Evolutionary conservation across 2,888 invertebrate genomes (phyloP), one percentile per base, ranked within the genome.

Genomic region (Parthenolecanium corni): DNA sequence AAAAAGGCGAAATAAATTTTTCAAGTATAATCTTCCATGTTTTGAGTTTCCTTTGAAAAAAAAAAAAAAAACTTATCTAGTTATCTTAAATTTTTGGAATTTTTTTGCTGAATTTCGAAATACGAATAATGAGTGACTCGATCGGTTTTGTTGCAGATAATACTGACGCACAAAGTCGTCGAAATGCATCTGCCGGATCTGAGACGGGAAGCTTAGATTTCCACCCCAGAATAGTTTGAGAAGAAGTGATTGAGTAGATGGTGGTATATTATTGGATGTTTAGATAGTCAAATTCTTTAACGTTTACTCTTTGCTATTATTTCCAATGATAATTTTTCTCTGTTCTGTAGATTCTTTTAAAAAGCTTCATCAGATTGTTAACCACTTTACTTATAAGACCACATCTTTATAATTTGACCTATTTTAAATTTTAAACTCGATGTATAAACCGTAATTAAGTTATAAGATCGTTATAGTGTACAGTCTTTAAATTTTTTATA

Each of bases 391-490:
- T 54, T 54, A 42, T 54, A 42, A 54, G 38, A 21, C 40, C 52
- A 40, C 40, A 54, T 54, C 54, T 24, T 44, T 16, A 44, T 44
- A 16, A 44, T 18, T 54, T 54, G 38, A 38, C 20, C 38, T 54
- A 54, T 54, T 40, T 36, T 52, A 52, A 52, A 52, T 52, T 54
- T 54, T 42, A 42, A 54, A 54, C 54, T 54, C 54, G 31, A 4
- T 31, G 31, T 31, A 31, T 6, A 31, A 31, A 31, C 31, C 31
- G 31, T 31, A 31, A 31, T 31, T 31, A 31, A 31, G 31, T 31
- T 31, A 31, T 31, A 31, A 31, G 31, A 31, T 31, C 31, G 31
- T 31, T 9, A 31, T 31, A 31, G 4, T 31, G 31, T 31, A 31
- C 31, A 31, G 31, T 31, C 31, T 31, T 31, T 31, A 31, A n/a